Base-by-base conservation (phyloP, 2,797 vertebrate species). In the Rhinogobio ventralis region DNA sequence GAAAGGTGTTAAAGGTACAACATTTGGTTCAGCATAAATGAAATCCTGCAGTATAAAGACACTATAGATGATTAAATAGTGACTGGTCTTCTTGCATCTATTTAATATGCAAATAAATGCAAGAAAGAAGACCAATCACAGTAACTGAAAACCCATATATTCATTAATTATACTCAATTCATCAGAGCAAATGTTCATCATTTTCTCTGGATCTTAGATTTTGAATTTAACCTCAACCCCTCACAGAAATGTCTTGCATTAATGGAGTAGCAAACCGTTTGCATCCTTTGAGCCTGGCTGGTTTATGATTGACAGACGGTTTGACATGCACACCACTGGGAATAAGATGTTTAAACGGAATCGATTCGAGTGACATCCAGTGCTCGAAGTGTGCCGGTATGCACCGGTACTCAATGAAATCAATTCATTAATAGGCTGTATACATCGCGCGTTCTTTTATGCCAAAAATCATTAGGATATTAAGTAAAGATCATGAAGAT, bases 301-400 rank as follows among this genome's bases (percentile, higher is more conserved):
- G 49, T 49, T 49, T 49, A 49, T 49, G 46, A 4, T 49, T 49
- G 46, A 49, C 46, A 4, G 46, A 49, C 7, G 36, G 36, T 7
- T 39, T 39, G 36, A 39, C 36, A 39, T 7, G 2, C 25, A 19
- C 45, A 72, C n/a, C 69, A 49, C 2, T 23, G 11, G 11, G 36
- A 36, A n/a, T 36, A 0, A 55, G 46, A 74, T 30, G 25, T 74
- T 74, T 55, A 77, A 39, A 60, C 13, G 1, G 60, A 30, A 20
- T 81, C 30, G 39, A 45, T 53, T 10, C 49, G 51, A 87, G 49
- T 20, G 83, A n/a, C n/a, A n/a, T n/a, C n/a, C n/a, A n/a, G n/a
- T n/a, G n/a, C n/a, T n/a, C n/a, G n/a, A n/a, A n/a, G n/a, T n/a
- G n/a, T n/a, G n/a, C n/a, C n/a, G n/a, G n/a, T n/a, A n/a, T n/a